A percentile compares a stretch with the other conserved stretches of the same genome.
Conservation (phyloP, 2,888 invertebrate genomes). For the Sarcophaga carnaria region DNA sequence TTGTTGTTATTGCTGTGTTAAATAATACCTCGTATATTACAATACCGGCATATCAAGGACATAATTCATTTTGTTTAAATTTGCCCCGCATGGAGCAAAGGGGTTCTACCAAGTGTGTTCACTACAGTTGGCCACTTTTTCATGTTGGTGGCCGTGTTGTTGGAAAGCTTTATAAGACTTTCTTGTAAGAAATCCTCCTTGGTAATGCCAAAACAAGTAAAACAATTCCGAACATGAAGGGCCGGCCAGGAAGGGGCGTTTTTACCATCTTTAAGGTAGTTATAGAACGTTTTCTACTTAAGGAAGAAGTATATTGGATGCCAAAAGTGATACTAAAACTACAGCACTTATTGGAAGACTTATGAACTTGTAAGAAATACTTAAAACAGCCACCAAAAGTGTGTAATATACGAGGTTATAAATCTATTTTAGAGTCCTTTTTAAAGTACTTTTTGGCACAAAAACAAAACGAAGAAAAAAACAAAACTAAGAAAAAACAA, state of each 20-base stretch:
- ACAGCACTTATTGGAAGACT: conserved; percentile 25
- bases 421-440: conserved; percentile 52
- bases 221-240: conserved; percentile 31
- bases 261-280: no score
- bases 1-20: conserved; percentile 17
- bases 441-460: conserved; percentile 43
- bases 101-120: conserved; percentile 6
- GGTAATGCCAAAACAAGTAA: conserved; percentile 23
- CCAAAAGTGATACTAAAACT: conserved; percentile 29
- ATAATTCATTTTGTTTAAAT: conserved; percentile 55
- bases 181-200: conserved; percentile 37
- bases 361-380: conserved; percentile 51
- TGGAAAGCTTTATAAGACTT: conserved; percentile 29
- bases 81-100: background rate
- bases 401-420: conserved; percentile 54
- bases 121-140: conserved; percentile 21
- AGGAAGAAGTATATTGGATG: conserved; percentile 41
- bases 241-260: background rate
- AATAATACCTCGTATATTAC: conserved; percentile 48
- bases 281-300: conserved; percentile 9
- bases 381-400: conserved; percentile 48
- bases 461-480: conserved; percentile 21
- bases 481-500: background rate
- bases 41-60: conserved; percentile 55
- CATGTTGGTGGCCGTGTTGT: background rate